Evolutionary conservation across 1,140 invertebrate genomes (phyloP), one percentile per base, ranked within the genome.

Genomic region (Aethina tumida): DNA sequence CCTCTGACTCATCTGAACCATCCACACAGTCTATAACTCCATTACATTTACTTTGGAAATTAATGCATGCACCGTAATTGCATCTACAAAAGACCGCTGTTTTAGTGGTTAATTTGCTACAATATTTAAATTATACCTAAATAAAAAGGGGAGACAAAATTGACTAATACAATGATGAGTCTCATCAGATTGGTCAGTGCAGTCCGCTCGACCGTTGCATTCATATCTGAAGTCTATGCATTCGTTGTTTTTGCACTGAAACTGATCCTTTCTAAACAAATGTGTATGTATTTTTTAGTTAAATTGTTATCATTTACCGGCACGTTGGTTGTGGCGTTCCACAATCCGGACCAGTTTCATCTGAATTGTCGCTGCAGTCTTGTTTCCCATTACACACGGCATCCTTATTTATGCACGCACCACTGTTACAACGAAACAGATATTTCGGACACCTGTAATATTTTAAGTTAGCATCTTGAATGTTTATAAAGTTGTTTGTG

Each of bases 111-210:
- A 4, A 45, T 29, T 59, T 56, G 27, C 60, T 63, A 1, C 61
- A 24, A 24, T 24, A 8, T 24, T 24, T 24, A 8, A 24, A 24
- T 24, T 8, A 8, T 24, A 8, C 22, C 12, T 24, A 24, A 24
- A 24, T 12, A 24, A 24, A 24, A 24, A 24, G 22, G 22, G 7
- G 7, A 24, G n/a, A 24, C 22, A 24, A 8, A n/a, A n/a, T n/a
- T n/a, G n/a, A 8, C 22, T 12, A 24, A 24, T 8, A 24, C 22
- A 12, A 24, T 24, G 22, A 12, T 54, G 56, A 0, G 55, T 63
- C 57, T 83, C 80, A 55, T 84, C 80, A 1, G 74, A 77, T 16
- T 67, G 65, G 47, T 77, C 72, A 0, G 60, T 46, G 53, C 77
- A 81, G 32, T 79, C 65, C 30, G 55, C 52, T 14, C 45, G 56